These are phyloP conservation scores for Andrena marginata DNA, from an alignment of 2,888 invertebrate genomes.

Conservation along the genomic window DNA sequence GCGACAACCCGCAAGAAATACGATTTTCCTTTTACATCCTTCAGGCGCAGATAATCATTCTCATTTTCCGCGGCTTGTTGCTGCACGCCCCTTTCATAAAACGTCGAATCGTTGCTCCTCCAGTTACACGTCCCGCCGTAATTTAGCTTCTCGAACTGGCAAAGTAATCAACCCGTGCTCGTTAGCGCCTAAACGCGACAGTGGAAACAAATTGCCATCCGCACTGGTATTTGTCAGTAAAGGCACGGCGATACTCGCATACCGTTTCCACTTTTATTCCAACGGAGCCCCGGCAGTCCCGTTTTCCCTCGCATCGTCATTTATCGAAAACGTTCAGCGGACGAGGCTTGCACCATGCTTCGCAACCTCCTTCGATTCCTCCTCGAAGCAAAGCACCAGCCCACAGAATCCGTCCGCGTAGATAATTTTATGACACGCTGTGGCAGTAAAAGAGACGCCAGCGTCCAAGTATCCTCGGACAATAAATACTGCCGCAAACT, in stretches of 20 bases:
- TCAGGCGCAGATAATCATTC: conserved; percentile 42
- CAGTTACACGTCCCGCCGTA: conserved; percentile 3
- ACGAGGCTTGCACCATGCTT: not conserved
- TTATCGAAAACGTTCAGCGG: no score
- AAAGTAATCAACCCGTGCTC: conserved; percentile 24
- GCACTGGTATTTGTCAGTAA: conserved; percentile 19
- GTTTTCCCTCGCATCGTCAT: no score
- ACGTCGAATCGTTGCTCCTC: conserved; percentile 7
- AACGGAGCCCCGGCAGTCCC: not conserved
- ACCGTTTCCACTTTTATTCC: not conserved
- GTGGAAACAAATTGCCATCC: conserved; percentile 18
- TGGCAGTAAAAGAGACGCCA: no score
- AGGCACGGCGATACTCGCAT: not conserved
- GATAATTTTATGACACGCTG: no score
- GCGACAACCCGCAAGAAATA: conserved; percentile 51
- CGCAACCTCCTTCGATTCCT: no score
- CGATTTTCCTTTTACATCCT: conserved; percentile 28
- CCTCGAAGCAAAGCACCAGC: no score
- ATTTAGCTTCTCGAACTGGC: conserved; percentile 4
- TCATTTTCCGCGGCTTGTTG: conserved; percentile 42
- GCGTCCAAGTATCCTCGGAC: no score
- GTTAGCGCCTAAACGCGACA: conserved; percentile 26
- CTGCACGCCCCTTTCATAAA: conserved; percentile 4
- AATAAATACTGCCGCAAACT: no score
- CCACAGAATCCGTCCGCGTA: no score